Evolutionary conservation across 2,797 vertebrate genomes (phyloP), one percentile per base, ranked within the genome.

Genomic region (Hypotaenidia philippensis): DNA sequence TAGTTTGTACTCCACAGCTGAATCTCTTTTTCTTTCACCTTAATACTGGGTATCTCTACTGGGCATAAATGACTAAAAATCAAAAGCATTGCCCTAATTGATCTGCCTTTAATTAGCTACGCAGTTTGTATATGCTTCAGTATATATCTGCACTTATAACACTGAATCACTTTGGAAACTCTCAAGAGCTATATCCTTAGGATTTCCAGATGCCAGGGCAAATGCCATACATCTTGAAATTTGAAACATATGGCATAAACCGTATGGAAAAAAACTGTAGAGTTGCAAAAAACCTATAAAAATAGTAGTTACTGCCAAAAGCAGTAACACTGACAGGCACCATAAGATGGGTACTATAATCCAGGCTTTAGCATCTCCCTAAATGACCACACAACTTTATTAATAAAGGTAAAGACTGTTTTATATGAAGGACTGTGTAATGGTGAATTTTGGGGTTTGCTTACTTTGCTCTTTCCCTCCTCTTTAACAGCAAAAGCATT

Each of bases 191-290:
- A 5, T 11, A 50, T 40, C 74, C 59, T 55, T 4, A 55, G 66
- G 59, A 89, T 59, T 83, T 52, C 75, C 91, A 63, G 77, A 72
- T 52, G 50, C 27, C 74, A 82, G 75, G 68, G 36, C 63, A 94
- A 90, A 89, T 16, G 11, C 44, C 71, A 60, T 0, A 11, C 7
- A 80, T 56, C 52, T 32, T 56, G 59, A 34, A 40, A 80, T 74
- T 49, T 20, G 56, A 60, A 83, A 63, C 68, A 60, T 7, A 45
- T 3, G n/a, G 59, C 47, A 65, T 41, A 92, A 83, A 57, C 22
- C 8, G 78, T 50, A 4, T 7, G n/a, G 40, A 36, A 22, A 22
- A 16, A 53, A 64, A 61, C 0, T 17, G 23, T 0, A 36, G 16
- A 81, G 14, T 6, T 40, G 31, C 13, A 82, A 52, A 77, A 50